Percentiles rank a stretch among this genome's conserved stretches.
phyloP scores from a whole-genome alignment of 1,140 invertebrate genomes.

The Anadara kagoshimensis region DNA sequence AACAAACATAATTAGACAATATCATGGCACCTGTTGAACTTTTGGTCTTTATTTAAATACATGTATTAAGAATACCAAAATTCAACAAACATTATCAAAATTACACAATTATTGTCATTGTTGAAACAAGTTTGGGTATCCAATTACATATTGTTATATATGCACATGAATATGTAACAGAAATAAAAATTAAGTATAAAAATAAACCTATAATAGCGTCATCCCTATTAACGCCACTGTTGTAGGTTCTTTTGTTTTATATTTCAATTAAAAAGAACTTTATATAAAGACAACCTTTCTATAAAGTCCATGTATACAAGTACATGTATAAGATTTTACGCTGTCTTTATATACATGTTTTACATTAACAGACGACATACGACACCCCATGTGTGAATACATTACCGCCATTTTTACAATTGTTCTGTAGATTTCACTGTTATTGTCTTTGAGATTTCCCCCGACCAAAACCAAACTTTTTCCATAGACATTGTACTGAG shows the following conservation, averaged over 20 bases:
- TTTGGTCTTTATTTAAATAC: no score
- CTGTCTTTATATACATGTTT: no score
- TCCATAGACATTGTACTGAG: slow-evolving; percentile 35
- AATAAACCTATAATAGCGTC: no score
- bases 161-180: no score
- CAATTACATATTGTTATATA: not conserved
- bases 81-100: no score
- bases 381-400: not conserved
- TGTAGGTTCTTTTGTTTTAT: no score
- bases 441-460: slow-evolving; percentile 54
- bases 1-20: no score
- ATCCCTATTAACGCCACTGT: no score
- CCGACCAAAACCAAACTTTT: slow-evolving; percentile 57
- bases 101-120: no score
- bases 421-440: slow-evolving; percentile 51
- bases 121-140: no score
- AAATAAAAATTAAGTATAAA: no score
- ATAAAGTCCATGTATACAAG: not conserved
- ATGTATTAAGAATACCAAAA: not conserved
- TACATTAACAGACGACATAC: not conserved
- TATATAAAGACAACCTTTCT: not conserved
- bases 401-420: slow-evolving; percentile 57
- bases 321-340: not conserved
- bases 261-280: not conserved
- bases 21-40: no score